Conservation (phyloP, 1,140 invertebrate genomes). For the Saccostrea echinata region DNA sequence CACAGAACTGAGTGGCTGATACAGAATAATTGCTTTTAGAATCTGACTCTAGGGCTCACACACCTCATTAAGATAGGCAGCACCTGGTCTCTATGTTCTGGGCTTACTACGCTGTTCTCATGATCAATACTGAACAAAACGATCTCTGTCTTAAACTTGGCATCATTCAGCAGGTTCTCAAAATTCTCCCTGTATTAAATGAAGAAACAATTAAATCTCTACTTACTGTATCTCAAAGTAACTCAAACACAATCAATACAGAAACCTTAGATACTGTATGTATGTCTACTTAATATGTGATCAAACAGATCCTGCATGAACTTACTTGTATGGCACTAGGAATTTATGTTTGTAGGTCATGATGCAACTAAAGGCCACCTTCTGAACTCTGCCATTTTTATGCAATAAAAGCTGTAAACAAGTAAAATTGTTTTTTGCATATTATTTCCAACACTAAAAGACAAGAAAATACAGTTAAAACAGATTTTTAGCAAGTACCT, state of each 20-base stretch:
- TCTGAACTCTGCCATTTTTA: conserved; percentile 89
- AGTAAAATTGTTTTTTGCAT: not conserved
- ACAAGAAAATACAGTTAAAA: not conserved
- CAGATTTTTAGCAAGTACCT: conserved; percentile 69
- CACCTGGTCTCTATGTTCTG: conserved; percentile 87
- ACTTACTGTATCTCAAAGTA: too few relatives aligned
- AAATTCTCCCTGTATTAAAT: conserved; percentile 71
- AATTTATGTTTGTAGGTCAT: conserved; percentile 90
- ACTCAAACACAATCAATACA: too few relatives aligned
- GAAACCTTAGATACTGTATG: too few relatives aligned
- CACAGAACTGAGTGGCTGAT: too few relatives aligned
- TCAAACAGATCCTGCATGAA: not conserved
- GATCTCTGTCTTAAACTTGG: conserved; percentile 92
- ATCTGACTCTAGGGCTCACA: not conserved
- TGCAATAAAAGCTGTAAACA: conserved; percentile 86
- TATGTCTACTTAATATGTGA: too few relatives aligned
- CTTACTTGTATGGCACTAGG: conserved; percentile 86
- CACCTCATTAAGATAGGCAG: conserved; percentile 89
- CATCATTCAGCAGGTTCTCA: conserved; percentile 84
- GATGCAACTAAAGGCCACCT: conserved; percentile 90
- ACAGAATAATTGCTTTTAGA: too few relatives aligned
- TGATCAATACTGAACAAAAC: conserved; percentile 88
- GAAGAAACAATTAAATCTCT: too few relatives aligned
- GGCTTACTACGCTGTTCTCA: conserved; percentile 84
- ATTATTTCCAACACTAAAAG: not conserved